A percentile compares a stretch with the other conserved stretches of the same genome.
Evolutionary conservation across 2,888 invertebrate species (phyloP).

Genomic region (Drosophila meridionalis): DNA sequence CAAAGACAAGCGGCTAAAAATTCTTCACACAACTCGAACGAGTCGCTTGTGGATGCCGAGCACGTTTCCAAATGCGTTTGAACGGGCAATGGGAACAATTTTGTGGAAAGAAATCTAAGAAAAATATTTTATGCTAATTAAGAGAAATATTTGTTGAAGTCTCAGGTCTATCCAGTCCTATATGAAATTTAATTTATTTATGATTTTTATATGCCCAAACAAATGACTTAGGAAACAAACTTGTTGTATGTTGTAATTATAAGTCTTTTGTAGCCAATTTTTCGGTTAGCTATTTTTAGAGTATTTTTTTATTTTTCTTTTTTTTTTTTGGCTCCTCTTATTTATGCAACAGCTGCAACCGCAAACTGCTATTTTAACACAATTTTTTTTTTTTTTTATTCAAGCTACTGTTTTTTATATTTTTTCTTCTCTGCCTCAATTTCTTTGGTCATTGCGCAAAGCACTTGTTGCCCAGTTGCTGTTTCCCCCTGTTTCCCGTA

Average conservation of each 20-base stretch:
- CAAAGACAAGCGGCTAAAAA: conserved; percentile 51
- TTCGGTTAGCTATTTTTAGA: not conserved
- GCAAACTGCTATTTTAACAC: conserved; percentile 50
- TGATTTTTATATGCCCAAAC: conserved; percentile 1
- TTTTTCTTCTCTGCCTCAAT: conserved; percentile 44
- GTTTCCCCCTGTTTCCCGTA: conserved; percentile 31
- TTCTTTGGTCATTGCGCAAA: conserved; percentile 74
- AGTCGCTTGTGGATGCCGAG: conserved; percentile 50
- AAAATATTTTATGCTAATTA: conserved; percentile 73
- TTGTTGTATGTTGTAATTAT: conserved; percentile 21
- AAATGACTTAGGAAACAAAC: conserved; percentile 42
- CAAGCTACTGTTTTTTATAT: conserved; percentile 44
- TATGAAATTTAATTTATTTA: conserved; percentile 2
- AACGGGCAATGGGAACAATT: conserved; percentile 49
- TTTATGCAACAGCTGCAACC: conserved; percentile 29
- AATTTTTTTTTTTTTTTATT: conserved; percentile 31
- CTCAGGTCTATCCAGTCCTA: not conserved
- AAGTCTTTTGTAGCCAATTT: not conserved
- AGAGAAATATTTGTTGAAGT: conserved; percentile 33
- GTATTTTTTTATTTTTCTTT: not conserved
- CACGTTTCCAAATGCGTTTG: conserved; percentile 64
- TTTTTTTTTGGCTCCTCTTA: not conserved
- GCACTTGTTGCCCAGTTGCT: conserved; percentile 63
- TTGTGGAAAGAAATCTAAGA: conserved; percentile 57
- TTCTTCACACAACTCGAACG: conserved; percentile 23